phyloP scores from a whole-genome alignment of 2,888 invertebrate species.

The Belgica antarctica region DNA sequence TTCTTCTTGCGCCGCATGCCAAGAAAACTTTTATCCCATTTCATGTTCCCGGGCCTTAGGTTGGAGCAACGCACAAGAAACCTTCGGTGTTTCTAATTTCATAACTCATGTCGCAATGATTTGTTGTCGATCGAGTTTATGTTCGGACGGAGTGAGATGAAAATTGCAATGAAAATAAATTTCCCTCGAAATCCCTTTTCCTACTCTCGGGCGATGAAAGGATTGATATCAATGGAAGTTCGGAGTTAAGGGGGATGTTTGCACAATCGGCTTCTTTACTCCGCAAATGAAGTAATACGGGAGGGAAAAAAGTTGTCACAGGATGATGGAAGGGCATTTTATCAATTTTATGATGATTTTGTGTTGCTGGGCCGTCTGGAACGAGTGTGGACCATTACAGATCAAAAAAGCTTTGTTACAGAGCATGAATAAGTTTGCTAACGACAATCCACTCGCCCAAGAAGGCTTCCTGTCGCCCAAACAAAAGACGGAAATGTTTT shows the following conservation, averaged over 20 bases:
- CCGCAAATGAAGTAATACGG: not conserved
- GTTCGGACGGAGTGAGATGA: not conserved
- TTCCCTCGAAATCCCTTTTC: not conserved
- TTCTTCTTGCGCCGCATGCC: not conserved
- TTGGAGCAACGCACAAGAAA: not conserved
- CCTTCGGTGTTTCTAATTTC: constrained; percentile 24
- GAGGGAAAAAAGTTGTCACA: too few relatives aligned
- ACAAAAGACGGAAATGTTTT: not conserved
- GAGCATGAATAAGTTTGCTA: too few relatives aligned
- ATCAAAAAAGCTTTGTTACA: too few relatives aligned
- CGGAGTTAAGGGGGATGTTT: constrained; percentile 23
- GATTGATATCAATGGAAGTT: not conserved
- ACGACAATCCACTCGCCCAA: too few relatives aligned
- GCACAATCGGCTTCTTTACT: not conserved
- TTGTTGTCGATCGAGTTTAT: constrained; percentile 19
- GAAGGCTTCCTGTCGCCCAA: too few relatives aligned
- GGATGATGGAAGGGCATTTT: constrained; percentile 5
- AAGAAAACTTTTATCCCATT: not conserved
- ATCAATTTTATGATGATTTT: not conserved
- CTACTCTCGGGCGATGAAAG: not conserved
- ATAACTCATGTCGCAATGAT: constrained; percentile 27
- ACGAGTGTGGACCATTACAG: too few relatives aligned
- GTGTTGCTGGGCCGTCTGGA: too few relatives aligned
- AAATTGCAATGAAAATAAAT: not conserved
- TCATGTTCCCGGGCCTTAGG: constrained; percentile 6